Evolutionary conservation across 2,888 invertebrate genomes (phyloP), one percentile per base, ranked within the genome.

Genomic region (Drosophila koepferae): DNA sequence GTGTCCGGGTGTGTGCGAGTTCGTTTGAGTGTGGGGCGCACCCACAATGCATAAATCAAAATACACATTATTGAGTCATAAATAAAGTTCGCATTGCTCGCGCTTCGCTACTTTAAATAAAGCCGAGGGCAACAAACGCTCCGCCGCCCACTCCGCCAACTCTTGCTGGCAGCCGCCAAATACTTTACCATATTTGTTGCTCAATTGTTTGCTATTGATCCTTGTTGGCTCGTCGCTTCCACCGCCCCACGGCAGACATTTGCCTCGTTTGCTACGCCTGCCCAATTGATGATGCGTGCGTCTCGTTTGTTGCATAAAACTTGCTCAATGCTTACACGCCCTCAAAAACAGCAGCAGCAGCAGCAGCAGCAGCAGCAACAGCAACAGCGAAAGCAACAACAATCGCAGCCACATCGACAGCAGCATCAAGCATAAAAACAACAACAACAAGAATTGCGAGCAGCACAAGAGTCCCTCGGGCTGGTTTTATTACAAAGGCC

Each of bases 51-150:
- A 89, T 89, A 86, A 90, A 87, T 90, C 84, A 88, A 90, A 87
- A 89, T 90, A 84, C 75, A 89, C 89, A 87, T 90, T 88, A 90
- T 88, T 88, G 90, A 88, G 89, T 74, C 88, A 89, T 88, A 88
- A 88, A 88, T 90, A 88, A 84, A 90, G 85, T 86, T 84, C 77
- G 68, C 77, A 68, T 63, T 81, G 77, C 78, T 60, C 72, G 77
- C 81, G 75, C 68, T 71, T 76, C 75, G 74, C 88, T 87, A 87
- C 90, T 85, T 85, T 87, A 89, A 89, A 89, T 85, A 89, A 90
- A 76, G 74, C 82, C 80, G 61, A 65, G 63, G 74, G 77, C 79
- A 74, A 76, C 78, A 76, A 80, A 49, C 38, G 18, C 48, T n/a
- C 8, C 28, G 23, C 20, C 49, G 49, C 49, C 49, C 18, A 18